Conservation (phyloP, 2,797 vertebrate genomes). For the Acanthopagrus latus region DNA sequence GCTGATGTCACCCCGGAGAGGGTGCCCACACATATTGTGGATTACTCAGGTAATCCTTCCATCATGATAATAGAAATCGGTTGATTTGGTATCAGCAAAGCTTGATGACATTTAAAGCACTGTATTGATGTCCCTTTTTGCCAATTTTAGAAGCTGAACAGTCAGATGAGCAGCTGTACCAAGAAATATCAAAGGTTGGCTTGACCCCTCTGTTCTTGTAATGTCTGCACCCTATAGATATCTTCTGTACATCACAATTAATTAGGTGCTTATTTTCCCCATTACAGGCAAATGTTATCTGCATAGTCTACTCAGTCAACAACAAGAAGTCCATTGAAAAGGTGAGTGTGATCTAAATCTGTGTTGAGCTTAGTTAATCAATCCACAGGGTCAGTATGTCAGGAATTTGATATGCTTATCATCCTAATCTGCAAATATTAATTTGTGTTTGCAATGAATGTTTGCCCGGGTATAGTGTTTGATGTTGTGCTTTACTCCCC, state of each 20-base stretch:
- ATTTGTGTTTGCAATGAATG: not conserved
- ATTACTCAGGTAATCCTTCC: constrained; percentile 91
- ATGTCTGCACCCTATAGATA: not conserved
- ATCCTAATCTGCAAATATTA: not conserved
- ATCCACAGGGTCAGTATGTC: not conserved
- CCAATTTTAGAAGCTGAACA: constrained; percentile 91
- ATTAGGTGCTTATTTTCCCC: constrained; percentile 16
- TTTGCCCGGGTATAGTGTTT: constrained; percentile 19
- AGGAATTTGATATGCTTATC: not conserved
- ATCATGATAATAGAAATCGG: not conserved
- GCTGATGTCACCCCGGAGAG: constrained; percentile 98
- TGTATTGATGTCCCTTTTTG: constrained; percentile 25
- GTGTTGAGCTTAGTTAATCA: not conserved
- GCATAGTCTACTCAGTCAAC: constrained; percentile 89
- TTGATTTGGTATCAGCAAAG: not conserved
- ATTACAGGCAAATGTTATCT: constrained; percentile 87
- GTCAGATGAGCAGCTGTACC: constrained; percentile 94
- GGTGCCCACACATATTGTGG: constrained; percentile 98
- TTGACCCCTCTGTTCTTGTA: not conserved
- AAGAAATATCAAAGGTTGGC: constrained; percentile 96
- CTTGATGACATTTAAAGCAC: not conserved
- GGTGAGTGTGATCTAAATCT: constrained; percentile 65
- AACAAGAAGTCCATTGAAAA: constrained; percentile 90
- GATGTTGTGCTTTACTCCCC: constrained; percentile 38
- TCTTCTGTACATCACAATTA: not conserved